Evolutionary conservation across 1,140 invertebrate species (phyloP).

Genomic region (Bactericera cockerelli): DNA sequence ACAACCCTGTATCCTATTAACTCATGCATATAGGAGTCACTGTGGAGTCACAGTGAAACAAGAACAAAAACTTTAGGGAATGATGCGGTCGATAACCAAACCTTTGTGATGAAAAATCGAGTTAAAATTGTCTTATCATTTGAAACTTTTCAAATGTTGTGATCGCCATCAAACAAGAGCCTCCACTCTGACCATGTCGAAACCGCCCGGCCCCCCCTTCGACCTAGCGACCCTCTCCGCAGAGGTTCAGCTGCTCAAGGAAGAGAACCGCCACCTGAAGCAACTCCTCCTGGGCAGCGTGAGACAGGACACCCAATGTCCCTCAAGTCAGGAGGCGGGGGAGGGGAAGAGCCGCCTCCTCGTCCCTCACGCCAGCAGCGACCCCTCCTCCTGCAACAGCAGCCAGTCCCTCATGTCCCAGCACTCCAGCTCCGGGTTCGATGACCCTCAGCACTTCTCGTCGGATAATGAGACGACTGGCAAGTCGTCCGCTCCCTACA

Average conservation of each 20-base stretch:
- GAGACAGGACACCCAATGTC: not conserved
- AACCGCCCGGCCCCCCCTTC: no score
- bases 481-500: not conserved
- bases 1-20: no score
- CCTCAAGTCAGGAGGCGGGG: not conserved
- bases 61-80: no score
- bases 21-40: no score
- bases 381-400: not conserved
- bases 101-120: no score
- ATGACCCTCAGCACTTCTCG: not conserved
- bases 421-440: slow-evolving; percentile 2
- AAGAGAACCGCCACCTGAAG: not conserved
- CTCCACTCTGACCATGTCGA: no score
- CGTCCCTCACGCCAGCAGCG: not conserved
- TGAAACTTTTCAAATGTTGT: no score
- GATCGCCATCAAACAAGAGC: no score
- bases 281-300: not conserved
- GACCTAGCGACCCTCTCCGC: not conserved
- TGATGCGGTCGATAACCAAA: no score
- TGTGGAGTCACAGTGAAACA: no score
- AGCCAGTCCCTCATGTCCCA: not conserved
- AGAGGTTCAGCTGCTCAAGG: not conserved
- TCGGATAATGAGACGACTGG: not conserved
- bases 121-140: no score
- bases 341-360: not conserved